These are phyloP conservation scores for Amphimedon queenslandica DNA, from an alignment of 37 sponge, comb jelly and placozoan genomes.

Conservation along the genomic window DNA sequence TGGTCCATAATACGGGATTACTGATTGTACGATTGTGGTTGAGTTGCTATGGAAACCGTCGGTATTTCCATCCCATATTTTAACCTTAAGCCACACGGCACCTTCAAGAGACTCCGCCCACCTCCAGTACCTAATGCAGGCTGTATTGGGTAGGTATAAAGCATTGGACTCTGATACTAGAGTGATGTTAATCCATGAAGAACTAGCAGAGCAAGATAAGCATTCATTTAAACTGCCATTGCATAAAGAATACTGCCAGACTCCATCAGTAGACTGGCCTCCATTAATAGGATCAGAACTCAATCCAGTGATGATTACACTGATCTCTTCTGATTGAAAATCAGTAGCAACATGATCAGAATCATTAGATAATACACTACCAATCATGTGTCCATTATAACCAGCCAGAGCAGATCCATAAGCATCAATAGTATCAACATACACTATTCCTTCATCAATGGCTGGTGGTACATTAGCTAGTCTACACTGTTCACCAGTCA, in stretches of 20 bases:
- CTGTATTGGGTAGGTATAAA: constrained; percentile 58
- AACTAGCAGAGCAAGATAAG: constrained; percentile 17
- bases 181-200: constrained; percentile 16
- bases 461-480: constrained; percentile 68
- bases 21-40: constrained; percentile 12
- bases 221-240: neutral
- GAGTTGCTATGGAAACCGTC: constrained; percentile 59
- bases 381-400: constrained; percentile 47
- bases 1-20: constrained; percentile 1
- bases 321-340: constrained; percentile 61
- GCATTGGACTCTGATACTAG: constrained; percentile 45
- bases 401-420: constrained; percentile 5
- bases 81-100: constrained; percentile 70
- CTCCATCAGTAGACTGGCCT: constrained; percentile 17
- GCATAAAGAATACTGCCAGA: constrained; percentile 72
- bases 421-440: constrained; percentile 21
- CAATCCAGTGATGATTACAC: constrained; percentile 48
- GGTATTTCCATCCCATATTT: constrained; percentile 79
- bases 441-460: constrained; percentile 17
- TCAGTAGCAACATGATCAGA: constrained; percentile 45
- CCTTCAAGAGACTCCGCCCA: constrained; percentile 50
- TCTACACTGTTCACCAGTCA: constrained; percentile 18
- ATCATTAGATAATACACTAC: constrained; percentile 44
- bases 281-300: constrained; percentile 4
- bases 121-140: constrained; percentile 63